Evolutionary conservation across 2,888 invertebrate species (phyloP).

Genomic region (Bedellia somnulentella): DNA sequence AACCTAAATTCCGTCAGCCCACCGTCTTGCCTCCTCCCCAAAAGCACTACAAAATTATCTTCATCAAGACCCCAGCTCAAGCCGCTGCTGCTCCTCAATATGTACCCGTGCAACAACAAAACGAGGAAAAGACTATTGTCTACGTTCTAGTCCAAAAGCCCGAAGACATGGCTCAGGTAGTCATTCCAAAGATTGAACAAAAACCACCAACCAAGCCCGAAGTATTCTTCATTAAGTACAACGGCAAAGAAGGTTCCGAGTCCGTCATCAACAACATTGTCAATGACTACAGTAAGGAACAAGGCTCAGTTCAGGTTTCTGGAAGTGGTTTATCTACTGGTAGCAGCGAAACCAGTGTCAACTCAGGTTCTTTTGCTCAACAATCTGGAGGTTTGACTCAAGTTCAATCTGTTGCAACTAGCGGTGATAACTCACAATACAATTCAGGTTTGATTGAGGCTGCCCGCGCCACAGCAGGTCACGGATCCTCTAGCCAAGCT

Average conservation of each 20-base stretch:
- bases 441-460: too few species aligned
- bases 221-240: conserved; percentile 78
- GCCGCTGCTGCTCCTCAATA: conserved; percentile 66
- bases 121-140: conserved; percentile 75
- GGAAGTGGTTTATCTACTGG: not conserved
- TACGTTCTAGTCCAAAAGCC: conserved; percentile 78
- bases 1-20: conserved; percentile 60
- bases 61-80: conserved; percentile 74
- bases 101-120: conserved; percentile 67
- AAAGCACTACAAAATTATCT: conserved; percentile 79
- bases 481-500: not conserved
- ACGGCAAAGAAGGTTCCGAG: conserved; percentile 62
- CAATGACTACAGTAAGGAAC: conserved; percentile 30
- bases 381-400: not conserved
- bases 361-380: not conserved
- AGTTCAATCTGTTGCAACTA: not conserved
- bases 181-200: conserved; percentile 66
- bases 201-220: conserved; percentile 76
- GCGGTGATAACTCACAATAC: too few species aligned
- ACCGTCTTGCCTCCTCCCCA: conserved; percentile 65
- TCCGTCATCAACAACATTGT: conserved; percentile 46
- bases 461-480: not conserved
- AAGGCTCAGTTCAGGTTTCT: conserved; percentile 2
- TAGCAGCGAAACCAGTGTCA: not conserved
- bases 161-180: conserved; percentile 68